Conservation (phyloP, 2,888 invertebrate genomes). For the Gasteruption jaculator region DNA sequence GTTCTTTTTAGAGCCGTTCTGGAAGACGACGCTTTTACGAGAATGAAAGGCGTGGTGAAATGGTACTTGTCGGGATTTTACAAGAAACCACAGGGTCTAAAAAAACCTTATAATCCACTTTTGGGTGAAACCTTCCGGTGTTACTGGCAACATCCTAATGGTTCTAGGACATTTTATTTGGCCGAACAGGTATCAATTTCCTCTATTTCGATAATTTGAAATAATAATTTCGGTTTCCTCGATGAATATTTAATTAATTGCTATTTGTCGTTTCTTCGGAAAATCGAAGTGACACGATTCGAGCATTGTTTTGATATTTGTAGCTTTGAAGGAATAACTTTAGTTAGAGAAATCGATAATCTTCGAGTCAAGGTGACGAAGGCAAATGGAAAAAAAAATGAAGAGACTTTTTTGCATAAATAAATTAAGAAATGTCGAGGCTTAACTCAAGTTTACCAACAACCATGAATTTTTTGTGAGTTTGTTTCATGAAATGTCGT, state of each 20-base stretch:
- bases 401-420: too few species aligned
- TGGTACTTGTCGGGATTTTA: slow-evolving; percentile 94
- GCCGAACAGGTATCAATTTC: slow-evolving; percentile 85
- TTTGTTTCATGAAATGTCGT: too few species aligned
- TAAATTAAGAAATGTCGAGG: too few species aligned
- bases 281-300: too few species aligned
- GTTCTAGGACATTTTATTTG: slow-evolving; percentile 84
- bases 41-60: slow-evolving; percentile 82
- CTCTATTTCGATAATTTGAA: background rate
- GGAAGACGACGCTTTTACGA: slow-evolving; percentile 82
- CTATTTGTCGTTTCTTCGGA: too few species aligned
- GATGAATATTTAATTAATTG: background rate
- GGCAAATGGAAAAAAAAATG: too few species aligned
- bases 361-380: too few species aligned
- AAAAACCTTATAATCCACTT: slow-evolving; percentile 95
- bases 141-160: slow-evolving; percentile 80
- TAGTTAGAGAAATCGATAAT: too few species aligned
- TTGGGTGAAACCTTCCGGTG: slow-evolving; percentile 90
- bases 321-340: too few species aligned
- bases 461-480: too few species aligned
- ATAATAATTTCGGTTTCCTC: background rate
- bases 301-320: too few species aligned
- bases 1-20: slow-evolving; percentile 58
- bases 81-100: slow-evolving; percentile 90
- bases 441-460: too few species aligned